These are phyloP conservation scores for Troides helena DNA, from an alignment of 2,888 invertebrate genomes.

Conservation along the genomic window DNA sequence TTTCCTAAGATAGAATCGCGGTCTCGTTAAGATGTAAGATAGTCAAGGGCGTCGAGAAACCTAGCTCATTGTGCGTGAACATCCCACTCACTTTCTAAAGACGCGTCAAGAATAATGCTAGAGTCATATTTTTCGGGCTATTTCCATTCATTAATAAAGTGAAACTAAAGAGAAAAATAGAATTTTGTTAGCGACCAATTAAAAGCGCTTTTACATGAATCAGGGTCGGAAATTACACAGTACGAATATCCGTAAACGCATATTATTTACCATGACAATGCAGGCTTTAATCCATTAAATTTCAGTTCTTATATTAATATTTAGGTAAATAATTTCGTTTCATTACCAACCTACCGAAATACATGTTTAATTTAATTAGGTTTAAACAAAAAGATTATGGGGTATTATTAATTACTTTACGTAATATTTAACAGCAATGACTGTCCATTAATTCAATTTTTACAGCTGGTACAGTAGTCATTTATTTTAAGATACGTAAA, in stretches of 20 bases:
- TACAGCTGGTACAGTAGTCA: too few species aligned
- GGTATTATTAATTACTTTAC: too few species aligned
- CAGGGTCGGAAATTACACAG: constrained; percentile 57
- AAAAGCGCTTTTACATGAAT: constrained; percentile 59
- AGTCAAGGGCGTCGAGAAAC: constrained; percentile 27
- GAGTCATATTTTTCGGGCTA: constrained; percentile 49
- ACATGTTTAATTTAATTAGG: too few species aligned
- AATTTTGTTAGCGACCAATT: constrained; percentile 66
- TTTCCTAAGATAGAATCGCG: constrained; percentile 10
- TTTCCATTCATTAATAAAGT: constrained; percentile 65
- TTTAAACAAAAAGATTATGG: too few species aligned
- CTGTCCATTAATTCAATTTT: too few species aligned
- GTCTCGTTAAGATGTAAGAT: constrained; percentile 18
- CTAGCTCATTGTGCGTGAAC: constrained; percentile 17
- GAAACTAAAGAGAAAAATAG: constrained; percentile 49
- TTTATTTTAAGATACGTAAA: too few species aligned
- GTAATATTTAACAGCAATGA: too few species aligned
- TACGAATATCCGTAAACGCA: background rate
- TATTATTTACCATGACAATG: background rate
- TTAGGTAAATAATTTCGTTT: background rate
- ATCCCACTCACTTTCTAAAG: constrained; percentile 61
- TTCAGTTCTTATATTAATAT: background rate
- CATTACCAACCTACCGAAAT: too few species aligned
- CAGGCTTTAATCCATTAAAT: background rate
- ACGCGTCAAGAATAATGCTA: constrained; percentile 53